phyloP scores from a whole-genome alignment of 2,888 invertebrate species.

The Aphidoletes aphidimyza region DNA sequence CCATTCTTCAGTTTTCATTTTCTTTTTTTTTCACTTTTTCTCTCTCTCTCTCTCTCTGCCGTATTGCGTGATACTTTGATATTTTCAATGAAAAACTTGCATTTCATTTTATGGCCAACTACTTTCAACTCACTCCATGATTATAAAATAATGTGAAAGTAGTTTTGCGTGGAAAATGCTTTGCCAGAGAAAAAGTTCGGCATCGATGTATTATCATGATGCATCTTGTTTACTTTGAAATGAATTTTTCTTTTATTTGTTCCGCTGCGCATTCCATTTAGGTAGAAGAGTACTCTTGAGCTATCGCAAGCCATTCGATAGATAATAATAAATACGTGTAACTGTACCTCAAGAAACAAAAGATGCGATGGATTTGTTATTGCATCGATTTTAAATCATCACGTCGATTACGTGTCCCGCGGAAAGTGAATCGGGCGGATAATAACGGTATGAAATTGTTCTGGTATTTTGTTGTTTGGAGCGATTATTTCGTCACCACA shows the following conservation, averaged over 20 bases:
- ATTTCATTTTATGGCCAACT: conserved; percentile 45
- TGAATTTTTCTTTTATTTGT: no score
- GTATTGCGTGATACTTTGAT: conserved; percentile 18
- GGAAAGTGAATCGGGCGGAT: background rate
- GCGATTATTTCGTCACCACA: conserved; percentile 42
- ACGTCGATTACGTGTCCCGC: background rate
- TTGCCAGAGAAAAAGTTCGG: background rate
- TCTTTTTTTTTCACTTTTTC: no score
- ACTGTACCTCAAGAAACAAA: background rate
- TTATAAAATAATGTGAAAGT: background rate
- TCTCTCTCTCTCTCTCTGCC: no score
- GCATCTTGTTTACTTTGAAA: background rate
- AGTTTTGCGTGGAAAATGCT: background rate
- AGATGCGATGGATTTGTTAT: conserved; percentile 17
- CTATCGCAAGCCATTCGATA: background rate
- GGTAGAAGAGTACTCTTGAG: background rate
- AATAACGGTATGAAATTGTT: conserved; percentile 12
- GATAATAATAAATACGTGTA: background rate
- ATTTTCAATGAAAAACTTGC: conserved; percentile 51
- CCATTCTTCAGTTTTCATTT: background rate
- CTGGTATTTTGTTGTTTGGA: background rate
- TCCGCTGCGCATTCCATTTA: background rate
- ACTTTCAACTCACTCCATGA: conserved; percentile 8
- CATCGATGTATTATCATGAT: background rate
- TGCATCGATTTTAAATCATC: conserved; percentile 42